phyloP scores from a whole-genome alignment of 2,113 vertebrate species.

The Sceloporus undulatus region DNA sequence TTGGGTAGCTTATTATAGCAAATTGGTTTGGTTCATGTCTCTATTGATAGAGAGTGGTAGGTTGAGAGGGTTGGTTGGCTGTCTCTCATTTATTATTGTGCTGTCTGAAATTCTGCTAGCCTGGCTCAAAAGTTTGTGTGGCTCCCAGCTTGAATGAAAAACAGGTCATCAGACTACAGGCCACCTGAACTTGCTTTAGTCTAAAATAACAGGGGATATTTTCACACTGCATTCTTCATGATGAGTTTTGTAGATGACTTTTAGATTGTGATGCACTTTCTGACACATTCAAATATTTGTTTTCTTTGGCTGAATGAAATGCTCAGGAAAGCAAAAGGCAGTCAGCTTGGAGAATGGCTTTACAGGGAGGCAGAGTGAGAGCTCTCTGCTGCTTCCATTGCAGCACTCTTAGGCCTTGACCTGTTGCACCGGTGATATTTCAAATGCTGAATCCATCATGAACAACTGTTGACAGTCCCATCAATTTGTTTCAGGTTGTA shows the following conservation, averaged over 20 bases:
- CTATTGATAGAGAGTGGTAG: not conserved
- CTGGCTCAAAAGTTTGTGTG: not conserved
- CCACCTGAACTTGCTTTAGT: not conserved
- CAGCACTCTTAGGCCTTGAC: not conserved
- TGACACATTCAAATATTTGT: not conserved
- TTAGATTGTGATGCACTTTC: not conserved
- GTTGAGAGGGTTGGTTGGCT: not conserved
- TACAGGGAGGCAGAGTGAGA: not conserved
- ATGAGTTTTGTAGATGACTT: not conserved
- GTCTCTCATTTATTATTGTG: not conserved
- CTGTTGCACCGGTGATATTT: not conserved
- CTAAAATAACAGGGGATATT: not conserved
- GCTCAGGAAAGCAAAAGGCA: not conserved
- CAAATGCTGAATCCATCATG: not conserved
- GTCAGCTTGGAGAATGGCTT: not conserved
- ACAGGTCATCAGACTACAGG: not conserved
- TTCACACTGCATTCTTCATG: not conserved
- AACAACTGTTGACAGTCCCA: not conserved
- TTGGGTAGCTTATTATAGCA: too few species aligned
- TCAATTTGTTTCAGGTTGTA: conserved; percentile 15
- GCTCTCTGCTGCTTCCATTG: not conserved
- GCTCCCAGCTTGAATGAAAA: not conserved
- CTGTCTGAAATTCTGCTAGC: not conserved
- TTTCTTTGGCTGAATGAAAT: not conserved
- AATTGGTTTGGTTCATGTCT: too few species aligned